Base-by-base conservation (phyloP, 2,113 vertebrate species). In the Scatophagus argus region DNA sequence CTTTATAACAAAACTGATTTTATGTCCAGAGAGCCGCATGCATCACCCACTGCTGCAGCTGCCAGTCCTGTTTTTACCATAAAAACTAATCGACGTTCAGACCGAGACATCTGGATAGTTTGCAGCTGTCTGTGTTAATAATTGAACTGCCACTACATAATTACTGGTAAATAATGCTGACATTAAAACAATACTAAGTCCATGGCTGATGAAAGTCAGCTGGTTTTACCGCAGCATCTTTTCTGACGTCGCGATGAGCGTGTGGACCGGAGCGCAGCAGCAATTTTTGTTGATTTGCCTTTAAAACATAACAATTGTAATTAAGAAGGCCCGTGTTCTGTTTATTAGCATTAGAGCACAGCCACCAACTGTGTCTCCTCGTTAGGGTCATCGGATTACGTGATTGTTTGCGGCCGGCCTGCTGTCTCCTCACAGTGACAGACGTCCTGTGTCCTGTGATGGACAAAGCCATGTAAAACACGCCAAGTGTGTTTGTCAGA, bases 391-490 rank as follows among this genome's bases (percentile, higher is more conserved):
- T 43, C 39, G 25, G 38, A 41, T 68, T 2, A 61, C 46, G 12
- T 2, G 19, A 55, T 49, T 36, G 27, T 72, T 72, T 63, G 8
- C 27, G 8, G 21, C 38, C 55, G n/a, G 56, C 56, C 58, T 46
- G 51, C 58, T 60, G 74, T 25, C 19, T 21, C 74, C 41, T 34
- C 17, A 10, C 36, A 69, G 66, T 41, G 62, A 63, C 56, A 49
- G 80, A 61, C 59, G 2, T 14, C n/a, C n/a, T 10, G 12, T 8
- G 5, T 9, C 51, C 27, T 23, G 13, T 81, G 49, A 63, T 36
- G 21, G 51, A 52, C 59, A 29, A 55, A 36, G 49, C 36, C 12
- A 8, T n/a, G 65, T 23, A 61, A 62, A 75, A 32, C 36, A 13
- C 44, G 59, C 46, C 71, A 75, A 65, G 62, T 69, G 63, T 34